These are phyloP conservation scores for Acanthococcus lagerstroemiae DNA, from an alignment of 2,888 invertebrate species.

Conservation along the genomic window DNA sequence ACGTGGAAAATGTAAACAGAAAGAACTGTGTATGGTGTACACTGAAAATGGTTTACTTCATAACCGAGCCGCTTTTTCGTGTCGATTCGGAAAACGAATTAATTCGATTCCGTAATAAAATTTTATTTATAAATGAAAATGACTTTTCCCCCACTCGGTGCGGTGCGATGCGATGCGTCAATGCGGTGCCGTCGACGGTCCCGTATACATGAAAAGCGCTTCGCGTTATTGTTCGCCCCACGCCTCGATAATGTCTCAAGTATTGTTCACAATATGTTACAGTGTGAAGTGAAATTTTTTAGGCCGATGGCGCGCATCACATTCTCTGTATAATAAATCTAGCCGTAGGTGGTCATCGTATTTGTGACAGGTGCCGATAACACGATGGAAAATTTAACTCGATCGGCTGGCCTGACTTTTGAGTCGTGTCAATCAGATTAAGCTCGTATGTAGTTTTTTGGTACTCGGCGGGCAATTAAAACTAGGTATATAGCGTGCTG, in stretches of 20 bases:
- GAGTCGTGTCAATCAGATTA: not conserved
- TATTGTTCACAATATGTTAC: not conserved
- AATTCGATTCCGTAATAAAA: slow-evolving; percentile 10
- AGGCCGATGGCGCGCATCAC: not conserved
- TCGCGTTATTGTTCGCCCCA: slow-evolving; percentile 9
- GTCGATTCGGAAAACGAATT: slow-evolving; percentile 5
- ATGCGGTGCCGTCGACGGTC: not conserved
- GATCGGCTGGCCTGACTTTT: not conserved
- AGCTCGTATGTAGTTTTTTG: not conserved
- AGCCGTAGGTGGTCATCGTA: not conserved
- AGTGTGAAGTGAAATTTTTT: not conserved
- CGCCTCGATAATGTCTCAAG: not conserved
- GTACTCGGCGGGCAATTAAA: not conserved
- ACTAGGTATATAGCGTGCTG: too few relatives aligned
- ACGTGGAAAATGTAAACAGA: too few relatives aligned
- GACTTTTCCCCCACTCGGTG: slow-evolving; percentile 15
- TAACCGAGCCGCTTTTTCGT: not conserved
- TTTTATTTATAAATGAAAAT: slow-evolving; percentile 28
- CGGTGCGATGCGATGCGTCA: too few relatives aligned
- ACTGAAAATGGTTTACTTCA: not conserved
- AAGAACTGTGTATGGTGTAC: too few relatives aligned
- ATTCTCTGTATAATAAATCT: not conserved
- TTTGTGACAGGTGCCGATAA: slow-evolving; percentile 7
- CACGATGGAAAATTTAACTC: not conserved
- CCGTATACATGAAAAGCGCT: not conserved